Percentiles rank a stretch among this genome's conserved stretches.
Conservation (phyloP, 2,888 invertebrate genomes). For the Epinotia demarniana region DNA sequence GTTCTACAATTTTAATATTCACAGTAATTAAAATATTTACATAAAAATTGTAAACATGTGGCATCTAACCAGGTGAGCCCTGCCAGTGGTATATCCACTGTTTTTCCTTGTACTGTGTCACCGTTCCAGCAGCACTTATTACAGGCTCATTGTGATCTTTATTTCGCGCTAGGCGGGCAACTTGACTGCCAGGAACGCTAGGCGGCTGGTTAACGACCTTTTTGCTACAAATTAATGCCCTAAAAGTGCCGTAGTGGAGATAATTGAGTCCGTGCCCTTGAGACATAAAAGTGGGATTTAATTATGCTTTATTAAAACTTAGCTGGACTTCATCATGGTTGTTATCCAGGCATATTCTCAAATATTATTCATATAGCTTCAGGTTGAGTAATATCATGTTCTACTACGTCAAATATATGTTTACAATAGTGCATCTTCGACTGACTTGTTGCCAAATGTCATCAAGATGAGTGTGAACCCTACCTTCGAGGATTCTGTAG, state of each 20-base stretch:
- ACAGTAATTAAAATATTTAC: too few species aligned
- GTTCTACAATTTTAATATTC: too few species aligned
- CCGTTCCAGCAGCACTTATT: constrained; percentile 21
- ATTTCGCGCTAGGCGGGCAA: constrained; percentile 35
- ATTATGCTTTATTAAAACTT: constrained; percentile 20
- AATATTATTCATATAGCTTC: neutral
- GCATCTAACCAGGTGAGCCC: neutral
- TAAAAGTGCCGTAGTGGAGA: constrained; percentile 6
- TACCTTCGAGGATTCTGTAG: too few species aligned
- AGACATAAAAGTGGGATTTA: constrained; percentile 9
- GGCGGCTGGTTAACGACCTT: constrained; percentile 33
- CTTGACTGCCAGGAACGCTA: constrained; percentile 21
- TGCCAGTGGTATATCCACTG: neutral
- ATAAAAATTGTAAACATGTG: too few species aligned
- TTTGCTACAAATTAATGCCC: constrained; percentile 26
- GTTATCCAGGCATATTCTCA: neutral
- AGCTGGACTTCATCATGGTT: neutral
- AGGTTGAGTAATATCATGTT: neutral
- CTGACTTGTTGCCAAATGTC: too few species aligned
- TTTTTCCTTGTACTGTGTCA: constrained; percentile 6
- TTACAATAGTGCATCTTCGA: too few species aligned
- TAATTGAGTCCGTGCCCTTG: constrained; percentile 25
- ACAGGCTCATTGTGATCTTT: constrained; percentile 41
- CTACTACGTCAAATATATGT: neutral
- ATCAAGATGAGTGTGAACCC: too few species aligned